These are phyloP conservation scores for Semicossyphus pulcher DNA, from an alignment of 2,113 vertebrate species.

Conservation along the genomic window DNA sequence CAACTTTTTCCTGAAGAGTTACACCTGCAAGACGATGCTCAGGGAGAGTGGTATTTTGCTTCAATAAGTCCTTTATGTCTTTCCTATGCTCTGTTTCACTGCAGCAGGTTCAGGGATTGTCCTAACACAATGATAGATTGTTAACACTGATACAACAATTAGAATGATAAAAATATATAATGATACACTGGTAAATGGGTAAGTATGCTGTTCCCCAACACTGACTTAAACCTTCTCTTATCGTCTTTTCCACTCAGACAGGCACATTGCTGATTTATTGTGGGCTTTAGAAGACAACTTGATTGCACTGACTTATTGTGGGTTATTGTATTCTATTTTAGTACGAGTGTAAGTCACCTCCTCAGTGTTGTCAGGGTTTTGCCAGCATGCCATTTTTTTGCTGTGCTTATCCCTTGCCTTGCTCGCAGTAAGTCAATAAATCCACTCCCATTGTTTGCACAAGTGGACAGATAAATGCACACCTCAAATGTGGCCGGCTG, in stretches of 20 bases:
- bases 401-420: slow-evolving; percentile 20
- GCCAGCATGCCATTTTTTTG: slow-evolving; percentile 36
- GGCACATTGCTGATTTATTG: background rate
- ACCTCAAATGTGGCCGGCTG: slow-evolving; percentile 15
- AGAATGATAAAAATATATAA: background rate
- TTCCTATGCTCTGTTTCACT: slow-evolving; percentile 9
- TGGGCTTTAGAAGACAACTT: slow-evolving; percentile 15
- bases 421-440: slow-evolving; percentile 42
- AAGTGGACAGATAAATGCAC: slow-evolving; percentile 45
- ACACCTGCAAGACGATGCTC: background rate
- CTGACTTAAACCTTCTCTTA: slow-evolving; percentile 4
- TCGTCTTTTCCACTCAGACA: background rate
- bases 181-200: background rate
- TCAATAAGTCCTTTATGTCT: background rate
- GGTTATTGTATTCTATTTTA: slow-evolving; percentile 31
- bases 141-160: background rate
- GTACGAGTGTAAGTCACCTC: slow-evolving; percentile 27
- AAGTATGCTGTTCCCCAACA: background rate
- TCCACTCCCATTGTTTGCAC: slow-evolving; percentile 47
- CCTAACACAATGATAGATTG: background rate
- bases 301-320: slow-evolving; percentile 17
- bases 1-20: background rate
- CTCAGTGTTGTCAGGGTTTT: slow-evolving; percentile 30
- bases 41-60: background rate
- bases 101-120: background rate